Evolutionary conservation across 2,888 invertebrate genomes (phyloP).

Genomic region (Schrankia costaestrigalis): DNA sequence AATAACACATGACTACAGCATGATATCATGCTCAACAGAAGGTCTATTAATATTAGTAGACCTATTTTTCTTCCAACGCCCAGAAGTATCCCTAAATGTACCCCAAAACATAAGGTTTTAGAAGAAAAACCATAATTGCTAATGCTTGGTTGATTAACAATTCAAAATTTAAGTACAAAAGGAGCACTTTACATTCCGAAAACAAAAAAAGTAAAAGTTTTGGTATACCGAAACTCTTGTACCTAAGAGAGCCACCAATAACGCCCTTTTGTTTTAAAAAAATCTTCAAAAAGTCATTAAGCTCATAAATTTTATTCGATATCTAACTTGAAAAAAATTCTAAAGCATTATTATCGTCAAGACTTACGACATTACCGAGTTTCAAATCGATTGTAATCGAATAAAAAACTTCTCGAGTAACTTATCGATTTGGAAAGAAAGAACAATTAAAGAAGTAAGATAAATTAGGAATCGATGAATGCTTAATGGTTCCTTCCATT

Average conservation of each 20-base stretch:
- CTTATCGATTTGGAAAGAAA: constrained; percentile 59
- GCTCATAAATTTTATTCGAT: constrained; percentile 25
- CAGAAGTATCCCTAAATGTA: too few species aligned
- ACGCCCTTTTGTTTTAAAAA: constrained; percentile 12
- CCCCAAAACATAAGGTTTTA: too few species aligned
- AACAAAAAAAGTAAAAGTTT: too few species aligned
- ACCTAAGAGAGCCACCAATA: not conserved
- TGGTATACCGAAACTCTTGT: too few species aligned
- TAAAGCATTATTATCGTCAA: constrained; percentile 38
- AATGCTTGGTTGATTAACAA: too few species aligned
- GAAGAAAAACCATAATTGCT: too few species aligned
- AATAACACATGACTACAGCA: too few species aligned
- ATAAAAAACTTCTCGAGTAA: constrained; percentile 53
- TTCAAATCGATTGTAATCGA: constrained; percentile 54
- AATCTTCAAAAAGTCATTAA: constrained; percentile 26
- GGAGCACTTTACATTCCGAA: too few species aligned
- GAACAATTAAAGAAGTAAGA: constrained; percentile 71
- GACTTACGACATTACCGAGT: constrained; percentile 55
- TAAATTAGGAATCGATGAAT: constrained; percentile 77
- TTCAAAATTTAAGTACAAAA: too few species aligned
- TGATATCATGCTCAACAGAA: too few species aligned
- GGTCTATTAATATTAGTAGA: too few species aligned
- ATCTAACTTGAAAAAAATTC: constrained; percentile 30
- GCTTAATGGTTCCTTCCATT: constrained; percentile 74
- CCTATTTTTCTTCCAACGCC: too few species aligned